Evolutionary conservation across 2,888 invertebrate species (phyloP).

Genomic region (Liopterus haemorrhoidalis): DNA sequence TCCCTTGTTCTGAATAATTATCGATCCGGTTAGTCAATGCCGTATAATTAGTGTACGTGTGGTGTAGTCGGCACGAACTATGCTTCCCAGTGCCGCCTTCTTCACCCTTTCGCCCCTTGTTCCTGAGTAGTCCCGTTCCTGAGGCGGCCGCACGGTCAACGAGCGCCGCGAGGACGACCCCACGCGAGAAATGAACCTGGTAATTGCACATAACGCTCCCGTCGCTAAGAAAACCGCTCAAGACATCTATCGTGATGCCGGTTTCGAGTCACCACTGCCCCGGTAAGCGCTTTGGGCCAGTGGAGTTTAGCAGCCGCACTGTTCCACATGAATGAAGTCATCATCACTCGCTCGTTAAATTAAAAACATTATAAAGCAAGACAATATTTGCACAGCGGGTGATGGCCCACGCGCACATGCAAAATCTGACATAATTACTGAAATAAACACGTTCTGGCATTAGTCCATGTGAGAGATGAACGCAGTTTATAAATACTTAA

Average conservation of each 20-base stretch:
- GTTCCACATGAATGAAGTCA: no score
- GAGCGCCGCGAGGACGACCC: no score
- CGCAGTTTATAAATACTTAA: no score
- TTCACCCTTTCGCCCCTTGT: neutral
- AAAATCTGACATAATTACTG: constrained; percentile 24
- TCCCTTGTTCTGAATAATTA: constrained; percentile 23
- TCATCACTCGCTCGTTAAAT: no score
- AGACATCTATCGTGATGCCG: no score
- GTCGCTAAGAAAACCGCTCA: no score
- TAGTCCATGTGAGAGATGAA: constrained; percentile 13
- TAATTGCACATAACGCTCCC: no score
- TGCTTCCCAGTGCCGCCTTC: constrained; percentile 4
- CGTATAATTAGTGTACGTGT: constrained; percentile 23
- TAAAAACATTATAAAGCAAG: no score
- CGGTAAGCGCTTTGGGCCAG: no score
- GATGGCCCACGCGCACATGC: constrained; percentile 15
- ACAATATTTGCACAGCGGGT: constrained; percentile 16
- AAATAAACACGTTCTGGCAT: constrained; percentile 21
- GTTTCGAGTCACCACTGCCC: no score
- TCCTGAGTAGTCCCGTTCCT: neutral
- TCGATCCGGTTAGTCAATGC: constrained; percentile 23
- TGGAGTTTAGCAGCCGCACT: no score
- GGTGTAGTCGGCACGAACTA: constrained; percentile 15
- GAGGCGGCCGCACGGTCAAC: constrained; percentile 8
- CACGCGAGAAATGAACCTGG: no score